Evolutionary conservation across 2,888 invertebrate species (phyloP), one percentile per base, ranked within the genome.

Genomic region (Acronicta leporina): DNA sequence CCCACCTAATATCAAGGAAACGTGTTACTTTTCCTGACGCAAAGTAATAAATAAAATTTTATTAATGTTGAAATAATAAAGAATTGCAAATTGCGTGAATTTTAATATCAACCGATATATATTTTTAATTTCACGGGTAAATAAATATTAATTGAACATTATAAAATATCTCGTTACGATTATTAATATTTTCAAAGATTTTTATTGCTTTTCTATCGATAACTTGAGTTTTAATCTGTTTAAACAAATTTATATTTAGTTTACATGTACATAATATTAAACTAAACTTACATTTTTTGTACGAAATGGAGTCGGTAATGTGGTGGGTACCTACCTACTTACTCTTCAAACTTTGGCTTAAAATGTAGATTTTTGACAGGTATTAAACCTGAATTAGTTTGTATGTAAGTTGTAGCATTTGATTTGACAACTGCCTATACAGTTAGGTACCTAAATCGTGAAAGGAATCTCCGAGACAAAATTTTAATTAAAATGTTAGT

Each of bases 101-200:
- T 80, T 83, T 72, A 76, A 81, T 82, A 82, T 68, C 75, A 73
- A 63, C 25, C 63, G 44, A 77, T 74, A 79, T 77, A 80, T 83
- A 69, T 77, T 78, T 85, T 85, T 84, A 84, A 85, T 85, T 85
- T 85, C 86, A 86, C 85, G 85, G 70, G 56, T 50, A 80, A 77
- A 82, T 85, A 86, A 86, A 83, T 86, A 82, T 84, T 85, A 84
- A 86, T 84, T 81, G 83, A 66, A 78, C 78, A 80, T 72, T 68
- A 77, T 77, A 77, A 77, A 80, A 80, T 77, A 68, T 77, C 75
- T 77, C 81, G 81, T 80, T 80, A 80, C 80, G 77, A 77, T 77
- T 77, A 77, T 77, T 80, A 80, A 79, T 80, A 80, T 74, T 77
- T 71, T 63, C 63, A 63, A 67, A 68, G 64, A 38, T 44, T 80